A percentile compares a stretch with the other conserved stretches of the same genome.
These are phyloP conservation scores for Cotesia congregata DNA, from an alignment of 2,888 invertebrate genomes.

Conservation along the genomic window DNA sequence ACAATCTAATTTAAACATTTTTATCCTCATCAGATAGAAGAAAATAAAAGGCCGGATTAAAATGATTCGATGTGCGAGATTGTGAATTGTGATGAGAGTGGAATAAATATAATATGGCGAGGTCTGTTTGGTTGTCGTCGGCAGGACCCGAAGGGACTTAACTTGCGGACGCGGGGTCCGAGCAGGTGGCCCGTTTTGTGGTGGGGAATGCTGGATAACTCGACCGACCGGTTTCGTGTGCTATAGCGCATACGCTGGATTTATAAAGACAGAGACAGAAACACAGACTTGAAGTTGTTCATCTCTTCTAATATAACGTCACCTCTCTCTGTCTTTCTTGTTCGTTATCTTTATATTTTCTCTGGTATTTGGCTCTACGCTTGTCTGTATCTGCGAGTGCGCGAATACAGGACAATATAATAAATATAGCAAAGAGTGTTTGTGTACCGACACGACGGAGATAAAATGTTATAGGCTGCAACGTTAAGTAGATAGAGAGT, in stretches of 20 bases:
- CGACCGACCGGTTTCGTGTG: conserved; percentile 68
- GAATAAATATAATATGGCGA: conserved; percentile 68
- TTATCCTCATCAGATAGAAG: too few relatives aligned
- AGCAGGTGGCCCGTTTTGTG: conserved; percentile 64
- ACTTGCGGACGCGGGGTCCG: conserved; percentile 51
- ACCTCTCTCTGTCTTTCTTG: background rate
- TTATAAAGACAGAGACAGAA: conserved; percentile 34
- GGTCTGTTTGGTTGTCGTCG: conserved; percentile 45
- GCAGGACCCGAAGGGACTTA: conserved; percentile 48
- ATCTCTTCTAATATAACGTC: background rate
- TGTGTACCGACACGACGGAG: background rate
- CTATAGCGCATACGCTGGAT: conserved; percentile 54
- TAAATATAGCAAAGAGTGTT: background rate
- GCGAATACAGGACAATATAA: background rate
- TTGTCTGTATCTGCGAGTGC: background rate
- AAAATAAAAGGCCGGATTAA: background rate
- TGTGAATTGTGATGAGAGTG: conserved; percentile 50
- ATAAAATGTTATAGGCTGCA: background rate
- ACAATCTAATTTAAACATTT: too few relatives aligned
- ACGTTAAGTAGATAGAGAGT: conserved; percentile 38
- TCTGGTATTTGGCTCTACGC: too few relatives aligned
- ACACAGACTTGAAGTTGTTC: conserved; percentile 52
- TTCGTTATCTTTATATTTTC: background rate
- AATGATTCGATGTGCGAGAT: background rate
- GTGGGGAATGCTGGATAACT: conserved; percentile 60